Conservation (phyloP, 92 coral and sea anemone species). For the Blastomussa wellsi region DNA sequence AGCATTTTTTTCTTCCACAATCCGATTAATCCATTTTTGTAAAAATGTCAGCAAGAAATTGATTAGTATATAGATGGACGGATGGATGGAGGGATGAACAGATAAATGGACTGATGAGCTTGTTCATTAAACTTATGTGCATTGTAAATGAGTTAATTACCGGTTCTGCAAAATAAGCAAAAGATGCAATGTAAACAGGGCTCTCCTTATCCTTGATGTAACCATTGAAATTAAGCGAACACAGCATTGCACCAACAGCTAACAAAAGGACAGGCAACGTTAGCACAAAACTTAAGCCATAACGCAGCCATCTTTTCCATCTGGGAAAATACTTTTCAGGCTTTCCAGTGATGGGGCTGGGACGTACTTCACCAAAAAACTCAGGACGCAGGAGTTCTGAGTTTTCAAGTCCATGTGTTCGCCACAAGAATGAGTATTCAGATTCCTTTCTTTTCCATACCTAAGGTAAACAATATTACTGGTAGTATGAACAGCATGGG, state of each 20-base stretch:
- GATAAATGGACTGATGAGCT: neutral
- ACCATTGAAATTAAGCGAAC: conserved; percentile 95
- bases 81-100: too few relatives aligned
- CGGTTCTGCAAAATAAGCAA: conserved; percentile 96
- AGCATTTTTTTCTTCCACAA: too few relatives aligned
- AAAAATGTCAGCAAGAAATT: too few relatives aligned
- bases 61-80: too few relatives aligned
- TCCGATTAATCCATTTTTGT: too few relatives aligned
- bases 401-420: conserved; percentile 77
- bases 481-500: neutral
- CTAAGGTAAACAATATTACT: conserved; percentile 36
- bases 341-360: conserved; percentile 94
- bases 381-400: conserved; percentile 85
- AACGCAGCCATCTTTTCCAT: conserved; percentile 97
- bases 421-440: conserved; percentile 85
- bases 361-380: conserved; percentile 75
- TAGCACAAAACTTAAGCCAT: conserved; percentile 85
- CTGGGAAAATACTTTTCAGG: conserved; percentile 92
- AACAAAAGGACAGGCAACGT: conserved; percentile 82
- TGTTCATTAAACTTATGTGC: neutral
- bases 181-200: conserved; percentile 82
- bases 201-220: conserved; percentile 97
- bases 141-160: conserved; percentile 48
- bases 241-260: conserved; percentile 95
- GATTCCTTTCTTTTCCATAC: conserved; percentile 93